A percentile compares a stretch with the other conserved stretches of the same genome.
These are phyloP conservation scores for Hypolimnas misippus DNA, from an alignment of 2,888 invertebrate species.

Conservation along the genomic window DNA sequence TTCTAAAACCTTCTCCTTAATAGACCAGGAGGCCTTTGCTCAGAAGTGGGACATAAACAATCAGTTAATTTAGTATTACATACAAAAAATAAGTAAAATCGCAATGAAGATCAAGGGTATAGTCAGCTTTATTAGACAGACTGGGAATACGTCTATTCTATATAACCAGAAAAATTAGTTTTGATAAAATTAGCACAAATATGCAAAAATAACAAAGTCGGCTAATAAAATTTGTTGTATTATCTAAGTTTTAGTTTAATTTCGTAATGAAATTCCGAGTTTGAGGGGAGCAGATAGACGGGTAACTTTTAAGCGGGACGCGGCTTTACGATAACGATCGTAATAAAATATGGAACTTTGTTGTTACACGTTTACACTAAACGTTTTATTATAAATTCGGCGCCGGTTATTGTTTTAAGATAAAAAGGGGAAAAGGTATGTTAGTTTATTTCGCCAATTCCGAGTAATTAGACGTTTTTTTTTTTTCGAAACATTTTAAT, in stretches of 20 bases:
- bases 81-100: too few species aligned
- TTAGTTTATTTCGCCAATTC: not conserved
- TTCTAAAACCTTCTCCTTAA: too few species aligned
- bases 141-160: too few species aligned
- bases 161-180: too few species aligned
- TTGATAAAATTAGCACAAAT: not conserved
- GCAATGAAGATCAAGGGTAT: too few species aligned
- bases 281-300: slow-evolving; percentile 56
- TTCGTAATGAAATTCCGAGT: slow-evolving; percentile 77
- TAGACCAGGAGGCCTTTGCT: too few species aligned
- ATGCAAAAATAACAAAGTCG: slow-evolving; percentile 11
- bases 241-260: slow-evolving; percentile 64
- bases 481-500: too few species aligned
- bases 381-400: slow-evolving; percentile 79
- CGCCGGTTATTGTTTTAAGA: slow-evolving; percentile 60
- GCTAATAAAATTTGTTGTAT: slow-evolving; percentile 36
- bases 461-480: too few species aligned
- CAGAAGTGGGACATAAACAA: too few species aligned
- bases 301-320: slow-evolving; percentile 71
- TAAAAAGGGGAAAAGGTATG: slow-evolving; percentile 39
- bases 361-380: slow-evolving; percentile 75
- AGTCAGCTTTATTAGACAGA: too few species aligned
- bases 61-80: too few species aligned
- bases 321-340: slow-evolving; percentile 81
- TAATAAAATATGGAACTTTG: slow-evolving; percentile 83